phyloP scores from a whole-genome alignment of 2,888 invertebrate species.

The Brachyptera risi region DNA sequence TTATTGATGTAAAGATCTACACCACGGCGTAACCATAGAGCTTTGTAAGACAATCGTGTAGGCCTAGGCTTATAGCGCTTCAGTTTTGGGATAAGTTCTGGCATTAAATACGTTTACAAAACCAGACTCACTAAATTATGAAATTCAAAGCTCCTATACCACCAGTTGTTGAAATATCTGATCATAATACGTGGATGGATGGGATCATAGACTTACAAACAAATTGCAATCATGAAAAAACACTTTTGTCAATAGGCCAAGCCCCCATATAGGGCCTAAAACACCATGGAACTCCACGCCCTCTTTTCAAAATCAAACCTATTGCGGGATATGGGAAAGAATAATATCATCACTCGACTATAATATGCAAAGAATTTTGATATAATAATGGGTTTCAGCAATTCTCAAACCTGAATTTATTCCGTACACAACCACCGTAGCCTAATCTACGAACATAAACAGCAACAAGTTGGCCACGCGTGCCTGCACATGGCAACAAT shows the following conservation, averaged over 20 bases:
- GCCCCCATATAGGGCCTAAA: constrained; percentile 6
- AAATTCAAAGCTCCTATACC: neutral
- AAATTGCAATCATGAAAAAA: neutral
- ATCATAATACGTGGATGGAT: neutral
- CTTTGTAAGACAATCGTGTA: too few species aligned
- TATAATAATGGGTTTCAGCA: too few species aligned
- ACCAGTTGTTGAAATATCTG: neutral
- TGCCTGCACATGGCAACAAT: constrained; percentile 2
- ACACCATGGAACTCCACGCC: constrained; percentile 6
- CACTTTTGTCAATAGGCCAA: neutral
- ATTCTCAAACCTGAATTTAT: neutral
- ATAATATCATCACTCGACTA: too few species aligned
- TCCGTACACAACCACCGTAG: neutral
- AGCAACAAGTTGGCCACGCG: neutral
- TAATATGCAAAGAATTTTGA: too few species aligned
- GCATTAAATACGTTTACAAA: too few species aligned
- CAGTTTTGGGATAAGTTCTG: too few species aligned
- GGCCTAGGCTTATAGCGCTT: too few species aligned
- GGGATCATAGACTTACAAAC: neutral
- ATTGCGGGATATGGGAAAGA: too few species aligned
- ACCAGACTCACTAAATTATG: too few species aligned
- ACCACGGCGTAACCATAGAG: too few species aligned
- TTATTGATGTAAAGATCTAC: too few species aligned
- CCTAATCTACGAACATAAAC: neutral
- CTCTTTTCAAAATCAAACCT: neutral